Conservation (phyloP, 2,888 invertebrate genomes). For the Spisula subtruncata region DNA sequence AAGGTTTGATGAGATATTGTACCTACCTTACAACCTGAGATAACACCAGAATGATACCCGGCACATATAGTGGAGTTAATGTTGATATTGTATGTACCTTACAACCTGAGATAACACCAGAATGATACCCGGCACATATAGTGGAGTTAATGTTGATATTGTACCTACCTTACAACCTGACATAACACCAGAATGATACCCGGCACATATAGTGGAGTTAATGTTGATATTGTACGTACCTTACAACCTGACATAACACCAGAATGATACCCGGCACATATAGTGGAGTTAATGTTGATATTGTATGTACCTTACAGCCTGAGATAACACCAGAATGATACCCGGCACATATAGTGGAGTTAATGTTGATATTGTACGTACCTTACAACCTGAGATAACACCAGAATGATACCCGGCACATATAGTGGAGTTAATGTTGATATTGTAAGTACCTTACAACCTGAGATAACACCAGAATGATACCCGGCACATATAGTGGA, state of each 20-base stretch:
- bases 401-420: constrained; percentile 80
- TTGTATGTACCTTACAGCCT: constrained; percentile 80
- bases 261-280: constrained; percentile 80
- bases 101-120: constrained; percentile 77
- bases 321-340: constrained; percentile 74
- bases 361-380: constrained; percentile 78
- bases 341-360: constrained; percentile 82
- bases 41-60: constrained; percentile 73
- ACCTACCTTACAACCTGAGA: constrained; percentile 80
- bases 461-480: constrained; percentile 72
- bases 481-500: constrained; percentile 83
- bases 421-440: constrained; percentile 80
- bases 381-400: constrained; percentile 79
- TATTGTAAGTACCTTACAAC: constrained; percentile 80
- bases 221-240: constrained; percentile 80
- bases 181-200: constrained; percentile 74
- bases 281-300: constrained; percentile 80
- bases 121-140: constrained; percentile 79
- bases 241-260: constrained; percentile 79
- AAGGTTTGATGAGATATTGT: too few species aligned
- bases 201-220: constrained; percentile 82
- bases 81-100: constrained; percentile 80
- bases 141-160: constrained; percentile 81
- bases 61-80: constrained; percentile 82
- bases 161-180: constrained; percentile 81